Percentiles rank a stretch among this genome's conserved stretches.
Conservation (phyloP, 64 coral and sea anemone genomes). For the Dendronephthya gigantea region DNA sequence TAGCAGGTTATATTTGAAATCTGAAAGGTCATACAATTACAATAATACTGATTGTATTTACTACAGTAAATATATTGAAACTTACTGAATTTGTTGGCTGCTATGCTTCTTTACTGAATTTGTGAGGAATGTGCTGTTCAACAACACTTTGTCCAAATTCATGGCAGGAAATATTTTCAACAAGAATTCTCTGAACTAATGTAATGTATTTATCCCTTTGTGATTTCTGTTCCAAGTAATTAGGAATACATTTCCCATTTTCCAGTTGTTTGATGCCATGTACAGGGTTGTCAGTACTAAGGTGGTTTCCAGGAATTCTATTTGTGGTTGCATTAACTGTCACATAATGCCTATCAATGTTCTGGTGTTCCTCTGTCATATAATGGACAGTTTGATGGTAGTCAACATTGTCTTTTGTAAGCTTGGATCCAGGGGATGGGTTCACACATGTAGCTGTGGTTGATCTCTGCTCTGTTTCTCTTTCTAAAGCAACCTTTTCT, state of each 20-base stretch:
- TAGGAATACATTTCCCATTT: slow-evolving; percentile 43
- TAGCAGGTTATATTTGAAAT: too few relatives aligned
- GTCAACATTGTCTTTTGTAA: background rate
- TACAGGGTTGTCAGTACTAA: background rate
- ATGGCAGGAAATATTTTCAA: slow-evolving; percentile 35
- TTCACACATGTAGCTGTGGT: background rate
- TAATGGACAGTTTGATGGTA: background rate
- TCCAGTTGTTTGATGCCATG: slow-evolving; percentile 5
- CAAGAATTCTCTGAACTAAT: slow-evolving; percentile 28
- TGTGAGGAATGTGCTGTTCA: slow-evolving; percentile 21
- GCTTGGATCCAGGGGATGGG: slow-evolving; percentile 1
- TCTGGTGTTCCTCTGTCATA: slow-evolving; percentile 1
- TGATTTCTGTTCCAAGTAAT: background rate
- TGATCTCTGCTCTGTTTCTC: background rate
- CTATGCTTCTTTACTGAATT: slow-evolving; percentile 30
- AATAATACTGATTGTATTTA: background rate
- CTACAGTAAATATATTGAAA: background rate
- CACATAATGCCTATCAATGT: background rate
- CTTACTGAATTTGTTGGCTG: slow-evolving; percentile 14
- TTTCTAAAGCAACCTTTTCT: background rate
- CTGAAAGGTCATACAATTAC: background rate
- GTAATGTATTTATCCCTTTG: slow-evolving; percentile 24
- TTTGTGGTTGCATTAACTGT: background rate
- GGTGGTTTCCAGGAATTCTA: background rate
- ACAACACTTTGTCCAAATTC: slow-evolving; percentile 19